Percentiles rank a stretch among this genome's conserved stretches.
phyloP scores from a whole-genome alignment of 2,113 vertebrate species.

The Monarcha castaneiventris region DNA sequence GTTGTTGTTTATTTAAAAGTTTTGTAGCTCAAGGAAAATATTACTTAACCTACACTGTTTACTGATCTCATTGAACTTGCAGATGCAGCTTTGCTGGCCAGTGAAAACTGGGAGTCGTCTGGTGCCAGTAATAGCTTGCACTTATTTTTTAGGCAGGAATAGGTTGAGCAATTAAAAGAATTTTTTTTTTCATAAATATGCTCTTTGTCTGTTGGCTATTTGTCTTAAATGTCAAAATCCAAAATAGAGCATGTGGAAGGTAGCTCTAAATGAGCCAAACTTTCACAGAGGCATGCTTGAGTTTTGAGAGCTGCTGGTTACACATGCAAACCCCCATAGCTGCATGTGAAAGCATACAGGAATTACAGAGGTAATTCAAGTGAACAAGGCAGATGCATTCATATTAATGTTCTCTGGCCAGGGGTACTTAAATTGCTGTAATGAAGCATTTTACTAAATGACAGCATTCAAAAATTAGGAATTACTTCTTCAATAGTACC shows the following conservation, averaged over 20 bases:
- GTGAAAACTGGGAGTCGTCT: constrained; percentile 42
- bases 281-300: background rate
- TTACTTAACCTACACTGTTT: constrained; percentile 76
- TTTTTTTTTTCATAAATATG: constrained; percentile 12
- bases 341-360: background rate
- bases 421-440: background rate
- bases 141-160: constrained; percentile 70
- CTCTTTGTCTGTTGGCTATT: background rate
- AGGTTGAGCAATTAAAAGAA: constrained; percentile 55
- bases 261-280: background rate
- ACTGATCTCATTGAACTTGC: constrained; percentile 71
- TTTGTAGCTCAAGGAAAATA: constrained; percentile 76
- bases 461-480: background rate
- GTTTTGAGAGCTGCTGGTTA: background rate
- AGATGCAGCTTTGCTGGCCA: constrained; percentile 69
- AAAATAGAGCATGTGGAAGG: background rate
- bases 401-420: background rate
- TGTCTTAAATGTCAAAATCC: constrained; percentile 12
- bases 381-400: background rate
- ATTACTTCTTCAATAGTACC: background rate
- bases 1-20: constrained; percentile 79
- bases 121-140: constrained; percentile 59
- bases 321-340: background rate
- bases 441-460: background rate
- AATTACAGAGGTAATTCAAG: background rate